Evolutionary conservation across 2,797 vertebrate species (phyloP).

Genomic region (Mormyrus hasselquistii): DNA sequence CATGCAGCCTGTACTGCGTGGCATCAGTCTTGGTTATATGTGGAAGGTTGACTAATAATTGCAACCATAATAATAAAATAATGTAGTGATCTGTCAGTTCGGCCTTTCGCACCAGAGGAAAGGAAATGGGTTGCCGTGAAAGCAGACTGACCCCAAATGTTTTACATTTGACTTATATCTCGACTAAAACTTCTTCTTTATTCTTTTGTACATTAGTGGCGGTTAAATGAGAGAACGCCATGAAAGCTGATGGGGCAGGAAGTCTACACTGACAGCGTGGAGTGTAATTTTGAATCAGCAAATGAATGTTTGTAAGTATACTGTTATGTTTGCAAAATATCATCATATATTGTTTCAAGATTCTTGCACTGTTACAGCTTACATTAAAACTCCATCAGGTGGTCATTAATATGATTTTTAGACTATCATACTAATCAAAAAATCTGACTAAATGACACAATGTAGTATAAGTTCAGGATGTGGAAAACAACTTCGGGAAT

Average conservation of each 20-base stretch:
- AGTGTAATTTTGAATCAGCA: conserved; percentile 34
- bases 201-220: conserved; percentile 47
- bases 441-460: background rate
- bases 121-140: conserved; percentile 51
- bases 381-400: background rate
- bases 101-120: conserved; percentile 60
- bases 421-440: background rate
- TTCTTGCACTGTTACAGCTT: background rate
- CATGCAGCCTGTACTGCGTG: background rate
- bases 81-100: conserved; percentile 52
- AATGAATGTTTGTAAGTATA: background rate
- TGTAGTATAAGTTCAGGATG: background rate
- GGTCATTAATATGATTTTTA: background rate
- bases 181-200: conserved; percentile 58
- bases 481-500: background rate
- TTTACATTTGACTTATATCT: conserved; percentile 67
- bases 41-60: too few species aligned
- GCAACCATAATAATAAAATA: background rate
- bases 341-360: background rate
- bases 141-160: conserved; percentile 60
- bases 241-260: conserved; percentile 66
- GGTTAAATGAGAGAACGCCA: conserved; percentile 54
- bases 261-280: conserved; percentile 52
- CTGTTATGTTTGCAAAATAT: background rate
- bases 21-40: background rate